A percentile compares a stretch with the other conserved stretches of the same genome.
Conservation (phyloP, 2,888 invertebrate species). For the Callosobruchus maculatus region DNA sequence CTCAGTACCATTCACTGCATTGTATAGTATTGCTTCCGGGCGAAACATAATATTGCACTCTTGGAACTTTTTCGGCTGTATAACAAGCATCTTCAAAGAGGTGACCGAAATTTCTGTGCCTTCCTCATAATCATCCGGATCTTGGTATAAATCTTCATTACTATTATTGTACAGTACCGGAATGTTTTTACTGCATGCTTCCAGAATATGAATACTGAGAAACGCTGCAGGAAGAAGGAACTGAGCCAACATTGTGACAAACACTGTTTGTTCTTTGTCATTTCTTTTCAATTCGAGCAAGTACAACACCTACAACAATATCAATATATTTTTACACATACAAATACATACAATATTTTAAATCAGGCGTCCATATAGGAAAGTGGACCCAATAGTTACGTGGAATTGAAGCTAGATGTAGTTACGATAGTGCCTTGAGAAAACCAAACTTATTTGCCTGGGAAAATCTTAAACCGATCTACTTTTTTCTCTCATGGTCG, state of each 20-base stretch:
- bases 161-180: constrained; percentile 47
- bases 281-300: constrained; percentile 71
- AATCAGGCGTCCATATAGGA: too few relatives aligned
- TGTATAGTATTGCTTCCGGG: constrained; percentile 34
- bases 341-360: too few relatives aligned
- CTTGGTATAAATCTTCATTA: constrained; percentile 57
- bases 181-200: constrained; percentile 60
- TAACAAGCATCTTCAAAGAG: constrained; percentile 67
- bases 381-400: too few relatives aligned
- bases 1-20: constrained; percentile 15
- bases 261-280: constrained; percentile 59
- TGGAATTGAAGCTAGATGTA: too few relatives aligned
- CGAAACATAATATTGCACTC: constrained; percentile 52
- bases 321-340: not conserved
- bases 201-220: constrained; percentile 83
- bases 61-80: constrained; percentile 86
- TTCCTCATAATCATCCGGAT: constrained; percentile 57
- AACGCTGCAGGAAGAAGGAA: constrained; percentile 85
- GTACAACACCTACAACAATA: constrained; percentile 54
- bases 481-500: too few relatives aligned
- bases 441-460: too few relatives aligned
- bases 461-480: too few relatives aligned
- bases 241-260: constrained; percentile 75
- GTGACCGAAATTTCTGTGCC: constrained; percentile 51
- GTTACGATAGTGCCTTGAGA: too few relatives aligned